Percentiles rank a stretch among this genome's conserved stretches.
phyloP scores from a whole-genome alignment of 2,888 invertebrate species.

The Tryphoninae sp. region DNA sequence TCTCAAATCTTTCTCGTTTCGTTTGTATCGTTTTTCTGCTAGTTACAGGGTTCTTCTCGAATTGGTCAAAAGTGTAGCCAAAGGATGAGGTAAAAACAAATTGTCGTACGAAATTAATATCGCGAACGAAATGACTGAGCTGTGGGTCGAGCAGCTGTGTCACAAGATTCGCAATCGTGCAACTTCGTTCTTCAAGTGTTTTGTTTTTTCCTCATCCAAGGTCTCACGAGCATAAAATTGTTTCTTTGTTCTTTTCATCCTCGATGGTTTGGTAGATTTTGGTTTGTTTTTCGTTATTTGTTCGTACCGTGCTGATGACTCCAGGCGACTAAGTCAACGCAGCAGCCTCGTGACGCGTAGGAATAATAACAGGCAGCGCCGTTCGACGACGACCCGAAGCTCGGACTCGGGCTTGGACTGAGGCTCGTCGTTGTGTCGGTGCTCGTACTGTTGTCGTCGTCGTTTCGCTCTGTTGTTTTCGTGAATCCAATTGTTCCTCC shows the following conservation, averaged over 20 bases:
- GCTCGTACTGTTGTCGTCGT: slow-evolving; percentile 71
- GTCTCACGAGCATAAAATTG: not conserved
- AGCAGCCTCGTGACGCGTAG: slow-evolving; percentile 78
- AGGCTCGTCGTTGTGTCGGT: slow-evolving; percentile 74
- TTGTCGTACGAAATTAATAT: too few relatives aligned
- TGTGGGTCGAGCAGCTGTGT: too few relatives aligned
- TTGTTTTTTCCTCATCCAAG: too few relatives aligned
- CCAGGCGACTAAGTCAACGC: slow-evolving; percentile 79
- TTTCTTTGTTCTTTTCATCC: slow-evolving; percentile 4
- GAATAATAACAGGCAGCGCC: slow-evolving; percentile 76
- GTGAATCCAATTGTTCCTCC: slow-evolving; percentile 76
- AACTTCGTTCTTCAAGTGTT: too few relatives aligned
- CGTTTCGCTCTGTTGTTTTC: slow-evolving; percentile 62
- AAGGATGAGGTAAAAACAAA: too few relatives aligned
- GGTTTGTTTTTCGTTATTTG: slow-evolving; percentile 5
- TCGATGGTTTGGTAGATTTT: slow-evolving; percentile 2
- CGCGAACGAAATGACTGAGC: too few relatives aligned
- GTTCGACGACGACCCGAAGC: slow-evolving; percentile 75
- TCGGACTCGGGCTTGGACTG: slow-evolving; percentile 70
- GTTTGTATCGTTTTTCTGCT: too few relatives aligned
- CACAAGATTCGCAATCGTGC: too few relatives aligned
- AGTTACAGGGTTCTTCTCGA: too few relatives aligned
- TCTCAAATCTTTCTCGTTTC: too few relatives aligned
- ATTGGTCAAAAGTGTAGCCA: too few relatives aligned
- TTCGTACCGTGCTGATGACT: slow-evolving; percentile 79